These are phyloP conservation scores for Eristalis pertinax DNA, from an alignment of 2,888 invertebrate species.

Conservation along the genomic window DNA sequence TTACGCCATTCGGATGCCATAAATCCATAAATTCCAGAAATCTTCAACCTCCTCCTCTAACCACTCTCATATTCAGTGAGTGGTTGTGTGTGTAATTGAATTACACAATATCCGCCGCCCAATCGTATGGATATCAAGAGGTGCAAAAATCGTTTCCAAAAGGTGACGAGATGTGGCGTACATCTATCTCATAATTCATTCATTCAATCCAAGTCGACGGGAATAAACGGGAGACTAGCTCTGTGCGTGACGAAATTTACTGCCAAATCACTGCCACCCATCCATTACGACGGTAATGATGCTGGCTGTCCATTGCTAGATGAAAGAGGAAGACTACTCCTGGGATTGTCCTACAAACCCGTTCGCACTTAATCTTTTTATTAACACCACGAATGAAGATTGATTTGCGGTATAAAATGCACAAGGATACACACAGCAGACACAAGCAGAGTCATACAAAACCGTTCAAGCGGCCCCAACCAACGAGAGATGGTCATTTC, in stretches of 20 bases:
- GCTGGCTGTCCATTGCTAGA: background rate
- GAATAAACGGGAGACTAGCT: slow-evolving; percentile 3
- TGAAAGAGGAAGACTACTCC: background rate
- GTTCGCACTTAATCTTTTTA: slow-evolving; percentile 10
- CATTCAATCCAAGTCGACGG: background rate
- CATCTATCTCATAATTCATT: slow-evolving; percentile 19
- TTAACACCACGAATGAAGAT: slow-evolving; percentile 40
- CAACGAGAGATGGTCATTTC: slow-evolving; percentile 30
- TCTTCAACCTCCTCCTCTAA: background rate
- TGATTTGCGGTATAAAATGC: slow-evolving; percentile 56
- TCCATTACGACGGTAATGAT: background rate
- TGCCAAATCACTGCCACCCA: slow-evolving; percentile 37
- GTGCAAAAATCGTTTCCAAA: background rate
- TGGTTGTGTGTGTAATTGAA: slow-evolving; percentile 24
- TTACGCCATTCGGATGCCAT: background rate
- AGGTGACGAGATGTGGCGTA: slow-evolving; percentile 11
- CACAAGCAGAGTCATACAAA: slow-evolving; percentile 18
- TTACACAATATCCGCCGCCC: slow-evolving; percentile 17
- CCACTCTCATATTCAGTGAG: background rate
- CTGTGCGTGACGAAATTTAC: slow-evolving; percentile 30
- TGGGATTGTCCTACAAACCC: background rate
- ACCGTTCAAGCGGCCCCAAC: slow-evolving; percentile 8
- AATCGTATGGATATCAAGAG: background rate
- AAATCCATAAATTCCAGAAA: slow-evolving; percentile 35
- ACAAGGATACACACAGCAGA: background rate